Evolutionary conservation across 1,140 invertebrate species (phyloP).

Genomic region (Linepithema humile): DNA sequence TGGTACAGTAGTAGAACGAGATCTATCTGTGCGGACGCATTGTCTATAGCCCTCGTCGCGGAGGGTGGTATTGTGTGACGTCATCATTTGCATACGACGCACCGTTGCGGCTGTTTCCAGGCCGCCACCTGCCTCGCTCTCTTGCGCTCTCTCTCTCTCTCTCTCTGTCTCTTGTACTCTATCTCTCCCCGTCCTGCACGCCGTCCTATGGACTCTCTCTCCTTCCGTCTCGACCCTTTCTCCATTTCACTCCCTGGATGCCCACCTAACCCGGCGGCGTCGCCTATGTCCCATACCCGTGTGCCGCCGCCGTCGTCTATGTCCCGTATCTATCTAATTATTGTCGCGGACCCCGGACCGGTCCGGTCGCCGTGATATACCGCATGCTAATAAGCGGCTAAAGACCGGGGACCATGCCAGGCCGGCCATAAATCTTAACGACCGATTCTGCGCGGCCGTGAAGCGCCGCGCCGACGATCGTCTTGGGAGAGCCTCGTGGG

Average conservation of each 20-base stretch:
- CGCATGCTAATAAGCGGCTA: constrained; percentile 85
- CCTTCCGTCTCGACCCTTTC: constrained; percentile 39
- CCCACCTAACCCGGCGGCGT: constrained; percentile 68
- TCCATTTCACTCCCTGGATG: constrained; percentile 69
- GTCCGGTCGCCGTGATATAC: constrained; percentile 82
- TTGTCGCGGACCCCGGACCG: constrained; percentile 80
- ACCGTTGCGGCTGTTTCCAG: constrained; percentile 74
- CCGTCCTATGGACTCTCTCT: constrained; percentile 31
- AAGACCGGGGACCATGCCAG: constrained; percentile 82
- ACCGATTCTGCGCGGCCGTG: constrained; percentile 77
- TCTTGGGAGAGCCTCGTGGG: constrained; percentile 72
- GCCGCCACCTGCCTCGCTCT: constrained; percentile 45
- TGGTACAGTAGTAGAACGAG: constrained; percentile 63
- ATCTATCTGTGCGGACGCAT: constrained; percentile 77
- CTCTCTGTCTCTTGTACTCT: constrained; percentile 53
- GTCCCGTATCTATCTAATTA: constrained; percentile 85
- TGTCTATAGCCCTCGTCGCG: constrained; percentile 78
- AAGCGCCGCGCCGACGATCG: constrained; percentile 70
- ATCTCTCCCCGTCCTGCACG: constrained; percentile 51
- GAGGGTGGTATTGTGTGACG: constrained; percentile 82
- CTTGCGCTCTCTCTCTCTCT: constrained; percentile 65
- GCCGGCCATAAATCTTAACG: constrained; percentile 82
- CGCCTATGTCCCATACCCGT: constrained; percentile 76
- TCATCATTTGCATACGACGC: constrained; percentile 84
- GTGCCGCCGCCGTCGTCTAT: constrained; percentile 71